Evolutionary conservation across 2,113 vertebrate genomes (phyloP).

Genomic region (Sclerurus mexicanus): DNA sequence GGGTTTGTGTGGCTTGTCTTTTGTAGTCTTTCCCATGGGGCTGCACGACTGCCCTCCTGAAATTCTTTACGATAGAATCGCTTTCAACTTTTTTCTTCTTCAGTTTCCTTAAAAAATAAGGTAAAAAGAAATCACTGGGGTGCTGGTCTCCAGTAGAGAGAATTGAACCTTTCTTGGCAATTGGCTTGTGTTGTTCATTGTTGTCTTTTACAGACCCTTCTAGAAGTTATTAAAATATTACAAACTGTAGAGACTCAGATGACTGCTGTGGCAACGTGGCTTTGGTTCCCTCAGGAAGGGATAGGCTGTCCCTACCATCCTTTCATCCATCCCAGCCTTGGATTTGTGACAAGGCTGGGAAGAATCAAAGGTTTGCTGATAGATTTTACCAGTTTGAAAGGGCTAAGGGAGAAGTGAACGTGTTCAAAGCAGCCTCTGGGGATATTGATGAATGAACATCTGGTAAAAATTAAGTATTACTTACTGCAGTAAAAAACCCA

Average conservation of each 20-base stretch:
- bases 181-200: not conserved
- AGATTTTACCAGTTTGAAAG: not conserved
- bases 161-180: not conserved
- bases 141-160: not conserved
- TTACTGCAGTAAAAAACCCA: not conserved
- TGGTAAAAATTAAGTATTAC: conserved; percentile 33
- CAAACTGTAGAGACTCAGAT: not conserved
- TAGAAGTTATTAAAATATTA: not conserved
- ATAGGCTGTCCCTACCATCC: not conserved
- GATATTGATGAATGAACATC: not conserved
- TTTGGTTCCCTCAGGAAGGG: not conserved
- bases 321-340: not conserved
- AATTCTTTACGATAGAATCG: not conserved
- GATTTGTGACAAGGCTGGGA: not conserved
- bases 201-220: not conserved
- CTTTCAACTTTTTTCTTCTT: not conserved
- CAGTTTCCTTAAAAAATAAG: not conserved
- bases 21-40: not conserved
- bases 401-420: not conserved
- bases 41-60: not conserved
- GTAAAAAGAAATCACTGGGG: not conserved
- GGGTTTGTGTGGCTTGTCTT: not conserved
- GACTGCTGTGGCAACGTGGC: not conserved
- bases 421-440: not conserved
- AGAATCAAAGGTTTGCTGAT: not conserved